Percentiles rank a stretch among this genome's conserved stretches.
Evolutionary conservation across 2,888 invertebrate species (phyloP).

Genomic region (Theristus sp.): DNA sequence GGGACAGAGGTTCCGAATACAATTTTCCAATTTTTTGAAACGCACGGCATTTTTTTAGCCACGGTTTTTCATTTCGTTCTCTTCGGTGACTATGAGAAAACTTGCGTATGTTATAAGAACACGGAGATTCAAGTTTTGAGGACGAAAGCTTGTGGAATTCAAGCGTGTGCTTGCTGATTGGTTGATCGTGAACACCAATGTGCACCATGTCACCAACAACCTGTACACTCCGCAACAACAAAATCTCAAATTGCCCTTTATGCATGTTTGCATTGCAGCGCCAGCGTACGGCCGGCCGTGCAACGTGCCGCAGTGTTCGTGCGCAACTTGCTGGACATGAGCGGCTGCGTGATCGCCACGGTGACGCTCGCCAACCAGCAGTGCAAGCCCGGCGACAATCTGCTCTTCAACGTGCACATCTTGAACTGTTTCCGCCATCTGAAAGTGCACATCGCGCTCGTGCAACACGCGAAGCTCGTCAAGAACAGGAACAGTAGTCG

Average conservation of each 20-base stretch:
- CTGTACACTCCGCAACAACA: no score
- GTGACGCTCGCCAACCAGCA: neutral
- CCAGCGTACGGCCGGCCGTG: neutral
- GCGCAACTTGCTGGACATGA: constrained; percentile 8
- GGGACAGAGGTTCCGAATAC: no score
- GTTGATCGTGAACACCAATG: no score
- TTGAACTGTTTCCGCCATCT: constrained; percentile 10
- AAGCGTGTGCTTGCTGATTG: no score
- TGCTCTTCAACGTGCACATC: constrained; percentile 9
- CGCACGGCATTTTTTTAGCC: no score
- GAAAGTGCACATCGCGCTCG: constrained; percentile 4
- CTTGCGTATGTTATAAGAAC: no score
- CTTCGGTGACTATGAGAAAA: no score
- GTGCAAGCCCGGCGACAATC: neutral
- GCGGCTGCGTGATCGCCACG: constrained; percentile 8
- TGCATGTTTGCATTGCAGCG: neutral
- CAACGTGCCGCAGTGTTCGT: constrained; percentile 5
- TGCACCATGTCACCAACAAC: no score
- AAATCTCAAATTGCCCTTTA: neutral
- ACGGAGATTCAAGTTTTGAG: no score
- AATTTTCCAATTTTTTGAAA: no score
- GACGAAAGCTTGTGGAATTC: no score
- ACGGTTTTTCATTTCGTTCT: no score
- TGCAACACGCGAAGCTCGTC: constrained; percentile 1
- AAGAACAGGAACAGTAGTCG: neutral